Evolutionary conservation across 2,113 vertebrate genomes (phyloP), one percentile per base, ranked within the genome.

Genomic region (Phoxinus phoxinus): DNA sequence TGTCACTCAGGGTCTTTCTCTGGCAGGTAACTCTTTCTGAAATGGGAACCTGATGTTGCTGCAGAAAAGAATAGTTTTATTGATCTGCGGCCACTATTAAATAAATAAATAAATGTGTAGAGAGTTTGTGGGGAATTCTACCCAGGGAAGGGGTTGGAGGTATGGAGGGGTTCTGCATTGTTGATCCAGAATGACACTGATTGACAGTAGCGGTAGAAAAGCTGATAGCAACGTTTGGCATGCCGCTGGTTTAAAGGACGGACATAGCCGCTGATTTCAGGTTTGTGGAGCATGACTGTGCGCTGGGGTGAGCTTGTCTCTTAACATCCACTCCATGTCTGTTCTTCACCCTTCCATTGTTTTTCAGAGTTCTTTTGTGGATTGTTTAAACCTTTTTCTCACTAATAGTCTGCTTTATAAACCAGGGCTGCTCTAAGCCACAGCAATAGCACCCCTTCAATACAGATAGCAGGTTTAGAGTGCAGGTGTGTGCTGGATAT

Each of bases 181-280:
- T 94, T 95, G 95, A 95, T 95, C 93, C 93, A 92, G 91, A 92
- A 89, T 95, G 95, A 94, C 95, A 94, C 94, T 95, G 95, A 96
- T 93, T 92, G 95, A 95, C 95, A 96, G 94, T 90, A 93, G 92
- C 93, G 92, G 94, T 94, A 93, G 92, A 92, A 92, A 95, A 94
- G 92, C 94, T 95, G 94, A 95, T 95, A 94, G 93, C 94, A 92
- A 94, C 93, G 93, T 95, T 95, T 93, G 93, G 93, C 92, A 41
- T 94, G 92, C 93, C 92, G 93, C 87, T 93, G 85, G 72, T 93
- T 94, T 93, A 94, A 93, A 94, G 93, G 94, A 95, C 90, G 88
- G 92, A 94, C 91, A 92, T 92, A 93, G 93, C 93, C 92, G 92
- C 92, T 90, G 92, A 94, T 92, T 90, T 91, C 90, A 91, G 95